A percentile compares a stretch with the other conserved stretches of the same genome.
phyloP scores from a whole-genome alignment of 2,888 invertebrate species.

The Zonitis immaculata region DNA sequence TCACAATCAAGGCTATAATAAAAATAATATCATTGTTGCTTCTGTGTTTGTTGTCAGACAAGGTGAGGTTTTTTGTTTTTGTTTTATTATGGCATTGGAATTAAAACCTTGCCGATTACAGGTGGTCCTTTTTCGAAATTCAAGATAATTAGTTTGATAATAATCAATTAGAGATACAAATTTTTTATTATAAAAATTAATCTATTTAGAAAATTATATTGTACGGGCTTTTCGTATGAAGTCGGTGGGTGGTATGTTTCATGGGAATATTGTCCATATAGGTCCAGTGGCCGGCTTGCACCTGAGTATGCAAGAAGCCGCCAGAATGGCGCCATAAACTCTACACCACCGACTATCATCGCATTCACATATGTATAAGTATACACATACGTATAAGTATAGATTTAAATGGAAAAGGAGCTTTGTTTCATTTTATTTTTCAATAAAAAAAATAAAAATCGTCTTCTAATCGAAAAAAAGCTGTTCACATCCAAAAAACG shows the following conservation, averaged over 20 bases:
- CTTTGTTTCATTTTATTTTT: no score
- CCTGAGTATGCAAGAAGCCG: slow-evolving; percentile 64
- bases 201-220: no score
- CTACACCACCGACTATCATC: slow-evolving; percentile 26
- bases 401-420: slow-evolving; percentile 4
- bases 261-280: slow-evolving; percentile 46
- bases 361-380: no score
- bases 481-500: not conserved
- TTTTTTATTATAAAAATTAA: no score
- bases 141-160: not conserved
- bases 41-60: not conserved
- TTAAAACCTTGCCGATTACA: not conserved
- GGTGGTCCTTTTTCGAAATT: not conserved
- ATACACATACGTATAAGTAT: no score
- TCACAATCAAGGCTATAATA: slow-evolving; percentile 16
- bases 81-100: not conserved
- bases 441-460: not conserved
- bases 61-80: not conserved
- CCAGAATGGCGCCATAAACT: slow-evolving; percentile 56
- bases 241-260: slow-evolving; percentile 11
- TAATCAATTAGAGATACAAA: no score
- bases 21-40: slow-evolving; percentile 6
- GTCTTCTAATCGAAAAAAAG: slow-evolving; percentile 7
- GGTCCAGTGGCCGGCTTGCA: slow-evolving; percentile 52
- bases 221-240: no score